Base-by-base conservation (phyloP, 2,888 invertebrate species). In the Chymomyza amoena region DNA sequence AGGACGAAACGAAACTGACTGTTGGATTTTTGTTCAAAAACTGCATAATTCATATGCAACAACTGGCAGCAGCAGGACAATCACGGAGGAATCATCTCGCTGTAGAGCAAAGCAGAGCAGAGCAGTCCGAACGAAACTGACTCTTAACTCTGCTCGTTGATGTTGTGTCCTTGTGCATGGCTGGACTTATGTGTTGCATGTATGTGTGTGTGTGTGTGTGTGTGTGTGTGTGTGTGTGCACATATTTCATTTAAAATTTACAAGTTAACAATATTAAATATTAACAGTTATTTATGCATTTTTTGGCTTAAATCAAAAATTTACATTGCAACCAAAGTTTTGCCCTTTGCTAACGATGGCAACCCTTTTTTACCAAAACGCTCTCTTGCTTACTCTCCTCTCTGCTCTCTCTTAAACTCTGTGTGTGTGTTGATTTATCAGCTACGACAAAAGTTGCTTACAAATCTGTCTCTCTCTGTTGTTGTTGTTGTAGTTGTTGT, bases 231-330 rank as follows among this genome's bases (percentile, higher is more conserved):
- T 25, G 4, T 56, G 56, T 56, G 57, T 68, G 63, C 73, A 66
- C 76, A 75, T 73, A 89, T 89, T 90, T 89, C 88, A 89, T 89
- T 88, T 76, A 77, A 85, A 84, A 85, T 89, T 87, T 89, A 86
- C 82, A 89, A 88, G 82, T 85, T 87, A 89, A 89, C 87, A 89
- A 81, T 80, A 89, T 89, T 85, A 88, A 88, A 89, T 89, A 89
- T 89, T 89, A 89, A 89, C 89, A 88, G 84, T 87, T 88, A 87
- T 87, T 85, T 88, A 84, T 86, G 84, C 84, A 88, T 84, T 88
- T 88, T 85, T 86, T 77, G 88, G 82, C 75, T 80, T 80, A 86
- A 80, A 85, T 88, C 84, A 81, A 80, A 87, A 81, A 84, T 86
- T 74, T 80, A 74, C 88, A 86, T 88, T 72, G 69, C 57, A 18